A percentile compares a stretch with the other conserved stretches of the same genome.
phyloP scores from a whole-genome alignment of 2,113 vertebrate genomes.

The Chaetura pelagica region DNA sequence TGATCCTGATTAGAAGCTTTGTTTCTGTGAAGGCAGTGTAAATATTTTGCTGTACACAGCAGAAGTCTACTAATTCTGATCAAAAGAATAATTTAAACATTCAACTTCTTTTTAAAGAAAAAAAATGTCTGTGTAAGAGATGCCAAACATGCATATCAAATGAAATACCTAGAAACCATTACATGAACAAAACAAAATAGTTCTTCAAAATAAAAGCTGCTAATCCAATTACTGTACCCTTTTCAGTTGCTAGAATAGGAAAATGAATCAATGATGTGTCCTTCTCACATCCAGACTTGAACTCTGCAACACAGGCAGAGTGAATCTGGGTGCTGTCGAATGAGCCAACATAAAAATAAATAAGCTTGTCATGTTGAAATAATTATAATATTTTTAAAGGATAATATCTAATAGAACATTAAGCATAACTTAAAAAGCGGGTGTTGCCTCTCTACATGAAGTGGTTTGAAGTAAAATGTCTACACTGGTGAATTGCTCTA shows the following conservation, averaged over 20 bases:
- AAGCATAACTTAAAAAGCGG: not conserved
- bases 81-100: not conserved
- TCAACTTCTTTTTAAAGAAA: not conserved
- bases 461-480: not conserved
- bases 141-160: not conserved
- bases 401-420: not conserved
- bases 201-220: not conserved
- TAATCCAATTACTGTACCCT: not conserved
- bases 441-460: not conserved
- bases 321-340: not conserved
- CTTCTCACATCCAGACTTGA: not conserved
- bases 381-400: not conserved
- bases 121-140: not conserved
- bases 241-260: not conserved
- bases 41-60: not conserved
- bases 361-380: not conserved
- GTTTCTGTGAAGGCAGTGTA: not conserved
- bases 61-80: not conserved
- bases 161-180: not conserved
- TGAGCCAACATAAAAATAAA: not conserved
- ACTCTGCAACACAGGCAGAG: not conserved
- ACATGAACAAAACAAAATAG: not conserved
- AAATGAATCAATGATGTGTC: not conserved
- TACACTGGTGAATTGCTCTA: not conserved
- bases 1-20: not conserved